Evolutionary conservation across 64 coral and sea anemone genomes (phyloP).

Genomic region (Montipora sp.): DNA sequence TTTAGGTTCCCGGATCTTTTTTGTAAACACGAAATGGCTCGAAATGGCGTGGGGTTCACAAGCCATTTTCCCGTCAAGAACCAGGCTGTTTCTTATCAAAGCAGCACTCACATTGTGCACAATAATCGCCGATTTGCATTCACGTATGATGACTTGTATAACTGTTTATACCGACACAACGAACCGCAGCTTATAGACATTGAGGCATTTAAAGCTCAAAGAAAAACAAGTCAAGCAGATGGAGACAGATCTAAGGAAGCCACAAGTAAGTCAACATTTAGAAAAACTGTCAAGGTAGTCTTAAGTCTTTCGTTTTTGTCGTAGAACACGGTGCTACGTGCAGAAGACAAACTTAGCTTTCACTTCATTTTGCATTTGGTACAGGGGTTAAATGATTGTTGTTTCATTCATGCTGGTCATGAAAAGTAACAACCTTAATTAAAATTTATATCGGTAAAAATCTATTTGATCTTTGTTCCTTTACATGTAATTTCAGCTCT

Average conservation of each 20-base stretch:
- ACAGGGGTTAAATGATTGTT: neutral
- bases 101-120: neutral
- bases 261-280: conserved; percentile 8
- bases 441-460: neutral
- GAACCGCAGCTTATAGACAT: conserved; percentile 46
- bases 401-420: neutral
- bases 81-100: neutral
- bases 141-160: conserved; percentile 44
- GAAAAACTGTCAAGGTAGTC: neutral
- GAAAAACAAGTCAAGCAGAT: conserved; percentile 19
- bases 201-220: conserved; percentile 37
- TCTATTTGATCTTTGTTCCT: neutral
- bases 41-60: conserved; percentile 23
- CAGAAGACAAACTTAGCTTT: neutral
- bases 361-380: neutral
- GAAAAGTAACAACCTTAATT: neutral
- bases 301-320: neutral
- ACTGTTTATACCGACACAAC: conserved; percentile 42
- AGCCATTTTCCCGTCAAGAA: conserved; percentile 39
- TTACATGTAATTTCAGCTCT: neutral
- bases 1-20: neutral
- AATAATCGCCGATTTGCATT: neutral
- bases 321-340: neutral
- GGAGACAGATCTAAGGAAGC: conserved; percentile 7
- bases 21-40: conserved; percentile 6